Evolutionary conservation across 2,888 invertebrate species (phyloP), one percentile per base, ranked within the genome.

Genomic region (Megastigmus dorsalis): DNA sequence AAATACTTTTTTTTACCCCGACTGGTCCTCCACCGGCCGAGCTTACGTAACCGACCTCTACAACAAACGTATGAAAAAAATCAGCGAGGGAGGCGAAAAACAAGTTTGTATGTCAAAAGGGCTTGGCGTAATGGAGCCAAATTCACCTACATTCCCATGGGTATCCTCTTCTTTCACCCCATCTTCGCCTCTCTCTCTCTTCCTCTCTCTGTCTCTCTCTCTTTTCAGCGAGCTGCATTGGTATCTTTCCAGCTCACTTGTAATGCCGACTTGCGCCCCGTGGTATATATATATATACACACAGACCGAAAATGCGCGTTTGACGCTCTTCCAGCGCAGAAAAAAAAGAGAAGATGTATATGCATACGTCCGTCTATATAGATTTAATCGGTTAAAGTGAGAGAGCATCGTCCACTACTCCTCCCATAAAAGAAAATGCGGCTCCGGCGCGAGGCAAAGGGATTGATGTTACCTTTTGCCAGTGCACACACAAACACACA

Each of bases 61-160:
- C 38, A 33, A 48, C 26, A 15, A 36, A 28, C 20, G 15, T 2
- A n/a, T n/a, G n/a, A n/a, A 36, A 48, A 48, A 60, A 60, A 36
- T 18, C 15, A 33, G 15, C 10, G n/a, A n/a, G 38, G 23, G 41
- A 18, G 28, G 6, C 1, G 36, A 45, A 54, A 52, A 65, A 41
- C 28, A 23, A 45, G 41, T 55, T 26, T 63, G 36, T 55, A 26
- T 52, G 63, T 62, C 70, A 63, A 70, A 70, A 52, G 50, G 28
- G 50, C 28, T 43, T 9, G 7, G 23, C 23, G 10, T 3, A 28
- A 33, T 52, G 18, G 36, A 68, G 30, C 59, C 28, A 68, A 63
- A 70, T 55, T 70, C 55, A 70, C 45, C 45, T 63, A 63, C 45
- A 45, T 45, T 70, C 45, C 26, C 55, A n/a, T 33, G 66, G 13